These are phyloP conservation scores for Sula dactylatra DNA, from an alignment of 2,113 vertebrate species.

Conservation along the genomic window DNA sequence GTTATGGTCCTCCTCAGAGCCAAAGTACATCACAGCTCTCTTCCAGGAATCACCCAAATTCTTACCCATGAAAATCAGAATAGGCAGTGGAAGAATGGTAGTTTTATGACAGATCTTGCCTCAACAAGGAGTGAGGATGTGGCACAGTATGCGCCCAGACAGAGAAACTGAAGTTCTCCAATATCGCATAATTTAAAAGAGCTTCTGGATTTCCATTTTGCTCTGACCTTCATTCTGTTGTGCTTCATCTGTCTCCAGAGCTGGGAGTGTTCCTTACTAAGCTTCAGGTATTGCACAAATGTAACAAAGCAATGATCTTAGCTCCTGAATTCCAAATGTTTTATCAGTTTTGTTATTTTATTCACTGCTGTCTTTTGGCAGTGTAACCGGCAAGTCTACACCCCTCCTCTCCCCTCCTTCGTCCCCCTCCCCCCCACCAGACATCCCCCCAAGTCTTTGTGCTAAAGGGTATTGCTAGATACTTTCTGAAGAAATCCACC, in stretches of 20 bases:
- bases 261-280: neutral
- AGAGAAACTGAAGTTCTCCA: neutral
- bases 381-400: neutral
- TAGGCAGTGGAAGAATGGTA: neutral
- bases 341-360: neutral
- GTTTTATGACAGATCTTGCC: neutral
- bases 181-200: neutral
- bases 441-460: neutral
- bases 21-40: neutral
- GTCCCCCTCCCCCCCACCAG: neutral
- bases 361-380: neutral
- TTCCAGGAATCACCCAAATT: neutral
- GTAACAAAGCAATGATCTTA: neutral
- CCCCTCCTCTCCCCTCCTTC: neutral
- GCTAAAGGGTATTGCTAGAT: neutral
- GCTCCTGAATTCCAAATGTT: neutral
- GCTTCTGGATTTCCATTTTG: neutral
- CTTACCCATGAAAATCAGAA: neutral
- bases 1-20: neutral
- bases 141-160: neutral
- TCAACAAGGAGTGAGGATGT: neutral
- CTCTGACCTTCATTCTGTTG: neutral
- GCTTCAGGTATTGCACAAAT: neutral
- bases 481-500: neutral
- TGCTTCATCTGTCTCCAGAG: neutral